Evolutionary conservation across 1,140 invertebrate species (phyloP), one percentile per base, ranked within the genome.

Genomic region (Anthonomus grandis): DNA sequence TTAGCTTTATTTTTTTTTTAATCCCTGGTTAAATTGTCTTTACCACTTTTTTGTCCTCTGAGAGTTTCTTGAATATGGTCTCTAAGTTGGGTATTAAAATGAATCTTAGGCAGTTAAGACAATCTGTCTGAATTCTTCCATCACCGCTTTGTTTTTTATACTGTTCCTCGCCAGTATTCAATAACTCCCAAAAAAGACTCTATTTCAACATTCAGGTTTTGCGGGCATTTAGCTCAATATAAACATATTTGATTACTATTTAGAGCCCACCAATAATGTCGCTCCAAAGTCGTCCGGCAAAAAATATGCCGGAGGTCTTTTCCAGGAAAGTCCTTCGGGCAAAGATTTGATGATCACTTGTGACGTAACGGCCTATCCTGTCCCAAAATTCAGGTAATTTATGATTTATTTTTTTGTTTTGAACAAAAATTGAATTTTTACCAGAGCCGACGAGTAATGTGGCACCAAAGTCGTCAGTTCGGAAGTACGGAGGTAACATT

Each of bases 361-460:
- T 71, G 82, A 83, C 71, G 80, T 85, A 47, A 79, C 83, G 63
- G 83, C 79, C 63, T 85, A 80, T 74, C 84, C 84, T 57, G 80
- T 81, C 74, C 84, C 85, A 67, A 73, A 77, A 70, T 85, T 83
- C 77, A 82, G 81, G 83, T 84, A 80, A 79, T 75, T 76, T 25
- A n/a, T n/a, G n/a, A n/a, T n/a, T 9, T 65, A 48, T 41, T 6
- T 6, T 10, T 42, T 46, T 46, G 8, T 22, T 12, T 5, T 45
- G n/a, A n/a, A n/a, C 41, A n/a, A 13, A 36, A 42, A 42, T 13
- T 49, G 12, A 21, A 54, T 45, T 45, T 15, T 44, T 12, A 18
- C 17, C 74, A 86, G 83, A 86, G 68, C 85, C 85, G 4, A 81
- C 83, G 58, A 84, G 81, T 62, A 85, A 83, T 68, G 77, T 84